phyloP scores from a whole-genome alignment of 2,113 vertebrate genomes.

The Onychorhynchus coronatus region DNA sequence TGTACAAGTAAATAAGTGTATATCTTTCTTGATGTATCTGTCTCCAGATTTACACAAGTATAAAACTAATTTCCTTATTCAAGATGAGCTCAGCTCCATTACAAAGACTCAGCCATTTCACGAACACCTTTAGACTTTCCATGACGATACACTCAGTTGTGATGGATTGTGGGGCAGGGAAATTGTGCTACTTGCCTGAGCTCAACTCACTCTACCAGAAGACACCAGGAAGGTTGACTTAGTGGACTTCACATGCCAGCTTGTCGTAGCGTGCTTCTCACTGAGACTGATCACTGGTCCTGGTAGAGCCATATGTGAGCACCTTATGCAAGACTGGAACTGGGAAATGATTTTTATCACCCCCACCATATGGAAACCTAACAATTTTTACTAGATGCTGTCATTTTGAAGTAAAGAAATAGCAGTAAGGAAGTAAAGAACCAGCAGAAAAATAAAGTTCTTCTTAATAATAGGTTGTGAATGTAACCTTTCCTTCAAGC shows the following conservation, averaged over 20 bases:
- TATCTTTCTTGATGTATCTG: no score
- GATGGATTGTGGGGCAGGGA: background rate
- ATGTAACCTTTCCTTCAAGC: background rate
- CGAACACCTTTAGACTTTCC: background rate
- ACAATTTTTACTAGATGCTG: background rate
- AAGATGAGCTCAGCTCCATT: background rate
- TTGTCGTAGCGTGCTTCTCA: background rate
- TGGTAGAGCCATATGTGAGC: background rate
- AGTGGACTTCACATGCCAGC: background rate
- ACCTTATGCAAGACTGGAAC: background rate
- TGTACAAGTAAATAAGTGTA: background rate
- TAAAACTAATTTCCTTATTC: background rate
- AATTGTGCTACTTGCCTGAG: background rate
- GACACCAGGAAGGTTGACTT: background rate
- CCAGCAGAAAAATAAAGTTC: background rate
- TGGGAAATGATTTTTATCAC: background rate
- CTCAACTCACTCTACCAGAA: background rate
- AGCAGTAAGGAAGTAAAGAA: background rate
- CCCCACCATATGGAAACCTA: background rate
- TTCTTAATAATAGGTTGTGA: background rate
- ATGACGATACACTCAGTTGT: background rate
- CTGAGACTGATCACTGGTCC: background rate
- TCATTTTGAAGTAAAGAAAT: background rate
- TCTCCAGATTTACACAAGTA: background rate
- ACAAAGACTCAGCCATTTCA: background rate